Evolutionary conservation across 1,140 invertebrate species (phyloP).

Genomic region (Tetranychus urticae): DNA sequence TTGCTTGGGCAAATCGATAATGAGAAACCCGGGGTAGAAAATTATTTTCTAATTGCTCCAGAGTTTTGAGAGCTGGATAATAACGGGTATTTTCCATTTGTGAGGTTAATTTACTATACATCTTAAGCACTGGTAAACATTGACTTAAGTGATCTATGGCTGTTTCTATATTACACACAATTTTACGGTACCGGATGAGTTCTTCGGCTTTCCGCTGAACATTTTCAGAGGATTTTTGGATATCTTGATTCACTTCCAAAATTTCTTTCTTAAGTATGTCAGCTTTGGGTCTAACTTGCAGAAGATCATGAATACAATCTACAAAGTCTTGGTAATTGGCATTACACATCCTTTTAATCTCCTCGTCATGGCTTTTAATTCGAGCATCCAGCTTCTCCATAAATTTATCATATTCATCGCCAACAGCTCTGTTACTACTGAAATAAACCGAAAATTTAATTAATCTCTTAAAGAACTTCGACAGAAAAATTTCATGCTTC

Average conservation of each 20-base stretch:
- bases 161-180: slow-evolving; percentile 74
- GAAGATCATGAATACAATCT: slow-evolving; percentile 78
- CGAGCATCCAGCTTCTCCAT: slow-evolving; percentile 67
- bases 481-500: not conserved
- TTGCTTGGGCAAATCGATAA: slow-evolving; percentile 79
- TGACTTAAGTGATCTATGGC: slow-evolving; percentile 77
- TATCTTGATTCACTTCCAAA: slow-evolving; percentile 23
- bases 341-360: slow-evolving; percentile 94
- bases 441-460: no score
- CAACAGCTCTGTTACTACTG: slow-evolving; percentile 26
- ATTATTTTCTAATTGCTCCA: slow-evolving; percentile 84
- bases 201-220: slow-evolving; percentile 38
- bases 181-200: slow-evolving; percentile 59
- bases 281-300: slow-evolving; percentile 76
- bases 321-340: slow-evolving; percentile 66
- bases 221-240: slow-evolving; percentile 25
- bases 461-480: not conserved
- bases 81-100: slow-evolving; percentile 87
- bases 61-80: slow-evolving; percentile 86
- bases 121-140: slow-evolving; percentile 78
- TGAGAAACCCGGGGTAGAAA: slow-evolving; percentile 70
- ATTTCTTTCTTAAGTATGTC: slow-evolving; percentile 51
- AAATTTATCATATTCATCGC: slow-evolving; percentile 53
- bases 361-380: slow-evolving; percentile 83
- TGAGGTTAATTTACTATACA: slow-evolving; percentile 77